phyloP scores from a whole-genome alignment of 1,140 invertebrate genomes.

The Pararge aegeria region DNA sequence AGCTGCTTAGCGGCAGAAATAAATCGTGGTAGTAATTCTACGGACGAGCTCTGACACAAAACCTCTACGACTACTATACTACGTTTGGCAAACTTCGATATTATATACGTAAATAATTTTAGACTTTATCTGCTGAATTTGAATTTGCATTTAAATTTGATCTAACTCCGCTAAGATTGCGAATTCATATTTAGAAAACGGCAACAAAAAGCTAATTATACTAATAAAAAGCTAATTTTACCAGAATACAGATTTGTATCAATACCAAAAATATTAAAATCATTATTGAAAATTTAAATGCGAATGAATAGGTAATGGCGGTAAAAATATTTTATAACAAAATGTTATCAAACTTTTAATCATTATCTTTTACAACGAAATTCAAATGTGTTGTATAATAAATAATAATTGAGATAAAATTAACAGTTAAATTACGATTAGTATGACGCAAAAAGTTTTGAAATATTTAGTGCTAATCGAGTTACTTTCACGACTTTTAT shows the following conservation, averaged over 20 bases:
- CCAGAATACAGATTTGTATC: conserved; percentile 14
- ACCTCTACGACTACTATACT: too few relatives aligned
- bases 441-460: neutral
- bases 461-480: too few relatives aligned
- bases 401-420: neutral
- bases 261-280: conserved; percentile 6
- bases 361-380: conserved; percentile 1
- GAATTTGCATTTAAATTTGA: too few relatives aligned
- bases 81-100: too few relatives aligned
- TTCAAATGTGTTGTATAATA: neutral
- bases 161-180: too few relatives aligned
- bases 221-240: conserved; percentile 21
- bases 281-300: neutral
- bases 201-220: neutral
- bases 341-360: conserved; percentile 5
- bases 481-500: too few relatives aligned
- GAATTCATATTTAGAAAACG: too few relatives aligned
- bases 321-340: conserved; percentile 2
- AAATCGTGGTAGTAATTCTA: too few relatives aligned
- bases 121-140: too few relatives aligned
- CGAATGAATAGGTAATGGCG: neutral
- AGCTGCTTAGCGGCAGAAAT: too few relatives aligned
- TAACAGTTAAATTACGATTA: neutral
- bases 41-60: too few relatives aligned
- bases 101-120: too few relatives aligned